phyloP scores from a whole-genome alignment of 2,888 invertebrate species.

The Archips xylosteana region DNA sequence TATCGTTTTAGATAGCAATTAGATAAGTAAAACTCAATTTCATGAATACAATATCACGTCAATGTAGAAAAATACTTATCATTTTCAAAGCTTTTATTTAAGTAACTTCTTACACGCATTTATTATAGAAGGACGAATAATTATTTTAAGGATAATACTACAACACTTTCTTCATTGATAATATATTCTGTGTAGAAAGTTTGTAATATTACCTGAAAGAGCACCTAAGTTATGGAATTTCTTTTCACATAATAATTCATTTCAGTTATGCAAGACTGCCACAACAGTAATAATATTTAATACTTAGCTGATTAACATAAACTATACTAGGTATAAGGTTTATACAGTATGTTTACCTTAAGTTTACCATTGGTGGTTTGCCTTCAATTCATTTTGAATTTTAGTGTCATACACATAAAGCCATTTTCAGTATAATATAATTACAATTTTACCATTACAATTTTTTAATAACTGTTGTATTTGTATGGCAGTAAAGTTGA shows the following conservation, averaged over 20 bases:
- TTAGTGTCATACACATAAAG: too few species aligned
- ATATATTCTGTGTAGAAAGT: background rate
- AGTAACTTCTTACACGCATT: conserved; percentile 32
- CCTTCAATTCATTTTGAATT: too few species aligned
- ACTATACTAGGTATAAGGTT: too few species aligned
- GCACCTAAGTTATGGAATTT: background rate
- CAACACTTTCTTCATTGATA: background rate
- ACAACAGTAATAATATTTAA: background rate
- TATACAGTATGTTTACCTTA: too few species aligned
- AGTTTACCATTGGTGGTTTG: too few species aligned
- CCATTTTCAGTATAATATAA: too few species aligned
- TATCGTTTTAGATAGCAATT: conserved; percentile 59
- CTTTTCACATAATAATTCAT: background rate
- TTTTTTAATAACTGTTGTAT: too few species aligned
- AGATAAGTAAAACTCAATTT: conserved; percentile 44
- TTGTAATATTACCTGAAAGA: conserved; percentile 1
- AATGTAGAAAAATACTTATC: conserved; percentile 13
- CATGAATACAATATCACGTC: conserved; percentile 7
- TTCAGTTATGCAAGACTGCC: background rate
- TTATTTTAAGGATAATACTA: conserved; percentile 1
- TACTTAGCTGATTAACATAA: too few species aligned
- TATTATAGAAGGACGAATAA: conserved; percentile 11
- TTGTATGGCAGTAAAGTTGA: too few species aligned
- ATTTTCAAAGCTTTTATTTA: conserved; percentile 43
- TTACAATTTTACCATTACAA: too few species aligned